phyloP scores from a whole-genome alignment of 2,797 vertebrate species.

The Sebastes jordani region DNA sequence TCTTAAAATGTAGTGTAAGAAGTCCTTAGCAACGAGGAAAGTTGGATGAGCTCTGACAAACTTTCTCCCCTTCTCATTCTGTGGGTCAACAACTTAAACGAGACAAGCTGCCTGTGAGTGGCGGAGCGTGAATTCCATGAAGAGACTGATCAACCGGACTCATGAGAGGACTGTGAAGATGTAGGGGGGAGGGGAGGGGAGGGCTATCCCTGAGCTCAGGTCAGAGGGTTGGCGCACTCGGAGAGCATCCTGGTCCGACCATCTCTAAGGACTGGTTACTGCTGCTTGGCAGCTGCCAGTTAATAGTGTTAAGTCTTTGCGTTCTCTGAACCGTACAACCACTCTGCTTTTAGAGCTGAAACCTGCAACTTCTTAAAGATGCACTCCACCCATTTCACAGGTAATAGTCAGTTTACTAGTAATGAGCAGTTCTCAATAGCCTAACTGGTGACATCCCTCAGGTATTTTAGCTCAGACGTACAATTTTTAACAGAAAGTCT shows the following conservation, averaged over 20 bases:
- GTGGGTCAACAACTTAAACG: constrained; percentile 15
- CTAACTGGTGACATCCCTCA: not conserved
- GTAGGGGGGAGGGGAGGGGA: not conserved
- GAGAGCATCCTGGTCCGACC: not conserved
- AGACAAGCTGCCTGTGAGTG: constrained; percentile 3
- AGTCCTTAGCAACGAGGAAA: not conserved
- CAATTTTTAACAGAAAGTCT: not conserved
- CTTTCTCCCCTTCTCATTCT: constrained; percentile 8
- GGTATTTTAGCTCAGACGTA: not conserved
- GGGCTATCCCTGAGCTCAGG: not conserved
- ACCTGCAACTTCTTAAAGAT: not conserved
- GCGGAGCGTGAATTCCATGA: not conserved
- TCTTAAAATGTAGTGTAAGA: not conserved
- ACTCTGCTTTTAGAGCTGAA: not conserved
- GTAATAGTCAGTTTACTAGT: not conserved
- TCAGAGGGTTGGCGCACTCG: not conserved
- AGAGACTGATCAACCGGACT: not conserved
- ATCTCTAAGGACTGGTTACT: not conserved
- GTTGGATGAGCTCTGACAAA: constrained; percentile 20
- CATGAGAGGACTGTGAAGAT: not conserved
- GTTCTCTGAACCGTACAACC: not conserved
- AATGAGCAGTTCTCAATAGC: not conserved
- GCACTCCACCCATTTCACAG: not conserved
- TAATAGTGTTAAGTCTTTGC: not conserved
- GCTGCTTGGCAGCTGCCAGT: not conserved